phyloP scores from a whole-genome alignment of 2,797 vertebrate species.

The Erethizon dorsatum region DNA sequence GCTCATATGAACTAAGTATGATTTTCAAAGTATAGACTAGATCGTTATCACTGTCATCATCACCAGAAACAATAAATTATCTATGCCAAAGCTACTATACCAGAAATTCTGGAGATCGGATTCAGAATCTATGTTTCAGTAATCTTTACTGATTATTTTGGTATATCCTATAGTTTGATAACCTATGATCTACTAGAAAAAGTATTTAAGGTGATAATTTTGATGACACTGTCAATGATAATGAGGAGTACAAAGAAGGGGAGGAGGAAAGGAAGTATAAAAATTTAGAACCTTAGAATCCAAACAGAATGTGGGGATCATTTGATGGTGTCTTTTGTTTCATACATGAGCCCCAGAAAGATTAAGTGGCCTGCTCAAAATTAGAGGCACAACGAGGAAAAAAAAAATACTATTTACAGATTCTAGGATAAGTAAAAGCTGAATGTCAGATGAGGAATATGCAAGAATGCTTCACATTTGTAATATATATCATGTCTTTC shows the following conservation, averaged over 20 bases:
- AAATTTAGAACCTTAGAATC: not conserved
- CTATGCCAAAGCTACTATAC: not conserved
- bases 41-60: not conserved
- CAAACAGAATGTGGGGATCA: not conserved
- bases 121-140: not conserved
- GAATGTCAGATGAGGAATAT: conserved; percentile 4
- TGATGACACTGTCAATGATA: not conserved
- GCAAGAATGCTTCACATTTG: not conserved
- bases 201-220: not conserved
- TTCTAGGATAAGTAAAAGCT: not conserved
- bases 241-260: not conserved
- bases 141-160: not conserved
- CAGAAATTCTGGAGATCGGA: not conserved
- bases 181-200: not conserved
- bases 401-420: conserved; percentile 6
- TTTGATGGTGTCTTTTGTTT: not conserved
- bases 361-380: not conserved
- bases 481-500: not conserved
- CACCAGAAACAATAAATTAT: not conserved
- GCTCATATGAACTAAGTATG: not conserved
- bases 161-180: not conserved
- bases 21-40: not conserved
- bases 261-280: not conserved
- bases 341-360: not conserved
- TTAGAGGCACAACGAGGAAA: not conserved